Evolutionary conservation across 37 sponge, comb jelly and placozoan genomes (phyloP).

Genomic region (Crambe crambe): DNA sequence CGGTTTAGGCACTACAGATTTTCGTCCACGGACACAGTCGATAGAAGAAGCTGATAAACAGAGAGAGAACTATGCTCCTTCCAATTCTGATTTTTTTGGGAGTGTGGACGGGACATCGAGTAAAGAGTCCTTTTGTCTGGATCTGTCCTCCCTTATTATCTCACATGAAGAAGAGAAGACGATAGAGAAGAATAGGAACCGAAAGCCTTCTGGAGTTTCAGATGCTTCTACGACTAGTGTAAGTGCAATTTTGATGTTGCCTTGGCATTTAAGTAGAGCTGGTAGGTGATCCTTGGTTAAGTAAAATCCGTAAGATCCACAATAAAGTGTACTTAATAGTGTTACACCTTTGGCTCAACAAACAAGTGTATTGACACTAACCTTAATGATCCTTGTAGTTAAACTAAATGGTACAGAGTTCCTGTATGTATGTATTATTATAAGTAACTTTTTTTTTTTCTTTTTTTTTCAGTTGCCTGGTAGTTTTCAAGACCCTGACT

Average conservation of each 20-base stretch:
- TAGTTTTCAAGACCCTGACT: slow-evolving; percentile 19
- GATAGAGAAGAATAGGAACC: neutral
- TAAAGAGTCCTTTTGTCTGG: slow-evolving; percentile 22
- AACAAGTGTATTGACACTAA: too few species aligned
- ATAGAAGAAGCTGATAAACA: slow-evolving; percentile 47
- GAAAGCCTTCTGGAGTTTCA: neutral
- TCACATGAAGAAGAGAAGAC: neutral
- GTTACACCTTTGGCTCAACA: too few species aligned
- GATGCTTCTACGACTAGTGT: slow-evolving; percentile 42
- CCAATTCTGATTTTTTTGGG: neutral
- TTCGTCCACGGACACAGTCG: slow-evolving; percentile 15
- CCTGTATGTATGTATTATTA: too few species aligned
- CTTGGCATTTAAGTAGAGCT: too few species aligned
- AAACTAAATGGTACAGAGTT: too few species aligned
- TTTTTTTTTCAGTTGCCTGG: slow-evolving; percentile 7
- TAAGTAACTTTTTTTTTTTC: slow-evolving; percentile 1
- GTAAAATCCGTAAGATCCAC: too few species aligned
- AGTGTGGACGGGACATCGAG: neutral
- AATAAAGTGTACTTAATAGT: too few species aligned
- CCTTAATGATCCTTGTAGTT: too few species aligned
- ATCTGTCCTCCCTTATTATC: slow-evolving; percentile 10
- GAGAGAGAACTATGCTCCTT: slow-evolving; percentile 37
- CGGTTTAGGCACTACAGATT: neutral
- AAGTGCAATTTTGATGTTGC: neutral
- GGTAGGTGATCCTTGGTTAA: too few species aligned